Base-by-base conservation (phyloP, 2,888 invertebrate genomes). In the Xanthorhoe spadicearia region DNA sequence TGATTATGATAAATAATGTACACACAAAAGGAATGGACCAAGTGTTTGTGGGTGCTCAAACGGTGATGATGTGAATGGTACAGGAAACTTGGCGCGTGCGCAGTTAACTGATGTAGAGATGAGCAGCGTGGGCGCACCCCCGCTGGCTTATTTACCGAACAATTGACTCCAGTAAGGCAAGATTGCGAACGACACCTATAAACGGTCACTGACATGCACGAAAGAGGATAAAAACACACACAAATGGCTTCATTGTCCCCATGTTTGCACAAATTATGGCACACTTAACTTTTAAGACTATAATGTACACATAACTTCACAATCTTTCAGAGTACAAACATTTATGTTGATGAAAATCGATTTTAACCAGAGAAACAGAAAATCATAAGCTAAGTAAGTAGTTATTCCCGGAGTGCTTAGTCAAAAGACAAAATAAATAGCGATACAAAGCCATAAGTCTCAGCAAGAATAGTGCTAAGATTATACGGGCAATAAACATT, bases 91-190 rank as follows among this genome's bases (percentile, higher is more conserved):
- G 81, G 80, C 89, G 88, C 90, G 90, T 90, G 91, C 88, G 83
- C 88, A 77, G 85, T 87, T 81, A 89, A 84, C 84, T 89, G 86
- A 88, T 89, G 87, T 81, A 72, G 78, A 89, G 91, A 92, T 92
- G 89, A 89, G 83, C 82, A 73, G 86, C 84, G 91, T 90, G 87
- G 91, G 92, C 87, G 89, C 89, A 86, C 89, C 90, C 90, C 88
- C 88, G 83, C 86, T 75, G 75, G 76, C 79, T 85, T 81, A 81
- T 87, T 84, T 83, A 80, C 82, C 79, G 77, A 82, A 84, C 87
- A 88, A 86, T 87, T 86, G 88, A 75, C 79, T 80, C 80, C 79
- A 82, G 68, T 74, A 76, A 75, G 74, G 76, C 74, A 72, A 77
- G 70, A 77, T 75, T 73, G 75, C 75, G 65, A 76, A 75, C 72